Conservation (phyloP, 2,797 vertebrate genomes). For the Cynopterus sphinx region DNA sequence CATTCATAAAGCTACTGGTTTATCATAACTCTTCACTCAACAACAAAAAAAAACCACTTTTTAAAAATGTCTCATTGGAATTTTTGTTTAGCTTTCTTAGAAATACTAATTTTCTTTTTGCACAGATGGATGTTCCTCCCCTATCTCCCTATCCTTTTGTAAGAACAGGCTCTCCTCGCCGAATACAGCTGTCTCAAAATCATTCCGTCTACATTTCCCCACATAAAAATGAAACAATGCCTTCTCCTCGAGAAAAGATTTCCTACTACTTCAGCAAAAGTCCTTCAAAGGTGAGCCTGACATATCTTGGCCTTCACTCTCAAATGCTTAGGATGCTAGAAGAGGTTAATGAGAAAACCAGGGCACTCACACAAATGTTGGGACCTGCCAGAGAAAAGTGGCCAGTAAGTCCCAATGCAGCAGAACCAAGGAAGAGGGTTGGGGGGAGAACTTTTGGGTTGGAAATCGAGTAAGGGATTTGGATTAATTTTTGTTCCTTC, state of each 20-base stretch:
- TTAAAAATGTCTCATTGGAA: background rate
- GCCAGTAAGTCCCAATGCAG: background rate
- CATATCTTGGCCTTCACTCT: background rate
- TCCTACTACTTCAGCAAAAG: conserved; percentile 96
- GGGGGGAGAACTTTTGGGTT: background rate
- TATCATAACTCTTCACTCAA: background rate
- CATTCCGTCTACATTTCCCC: conserved; percentile 95
- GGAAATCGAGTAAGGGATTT: background rate
- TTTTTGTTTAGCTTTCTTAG: background rate
- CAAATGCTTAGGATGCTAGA: background rate
- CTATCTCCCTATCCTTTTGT: conserved; percentile 92
- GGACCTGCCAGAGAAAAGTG: background rate
- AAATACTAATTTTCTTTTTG: background rate
- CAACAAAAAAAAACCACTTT: background rate
- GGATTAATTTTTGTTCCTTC: conserved; percentile 24
- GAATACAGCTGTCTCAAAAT: conserved; percentile 93
- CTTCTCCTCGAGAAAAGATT: conserved; percentile 90
- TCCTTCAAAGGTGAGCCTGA: conserved; percentile 91
- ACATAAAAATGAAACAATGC: conserved; percentile 87
- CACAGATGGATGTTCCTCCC: conserved; percentile 89
- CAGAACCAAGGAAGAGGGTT: background rate
- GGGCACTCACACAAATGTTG: background rate
- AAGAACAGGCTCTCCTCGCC: conserved; percentile 90
- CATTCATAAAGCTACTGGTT: background rate
- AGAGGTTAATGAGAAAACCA: background rate